Evolutionary conservation across 1,140 invertebrate genomes (phyloP).

Genomic region (Calephelis virginiensis): DNA sequence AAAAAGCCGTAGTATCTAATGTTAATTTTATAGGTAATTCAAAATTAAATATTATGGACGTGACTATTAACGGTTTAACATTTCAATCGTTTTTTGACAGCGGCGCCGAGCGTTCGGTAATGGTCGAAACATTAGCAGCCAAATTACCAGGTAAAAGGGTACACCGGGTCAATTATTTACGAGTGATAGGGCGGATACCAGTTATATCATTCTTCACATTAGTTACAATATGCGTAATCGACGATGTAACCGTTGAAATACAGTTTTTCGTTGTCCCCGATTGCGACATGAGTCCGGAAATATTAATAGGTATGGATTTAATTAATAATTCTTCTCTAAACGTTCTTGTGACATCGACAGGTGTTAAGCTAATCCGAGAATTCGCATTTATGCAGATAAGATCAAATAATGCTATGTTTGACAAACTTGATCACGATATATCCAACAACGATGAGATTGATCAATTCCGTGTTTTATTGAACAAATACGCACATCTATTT

Average conservation of each 20-base stretch:
- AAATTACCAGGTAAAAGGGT: constrained; percentile 31
- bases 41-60: constrained; percentile 22
- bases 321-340: constrained; percentile 28
- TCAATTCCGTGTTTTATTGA: constrained; percentile 25
- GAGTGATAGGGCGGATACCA: constrained; percentile 31
- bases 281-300: constrained; percentile 31
- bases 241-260: constrained; percentile 29
- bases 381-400: constrained; percentile 1
- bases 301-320: constrained; percentile 37
- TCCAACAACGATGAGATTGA: constrained; percentile 23
- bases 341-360: constrained; percentile 25
- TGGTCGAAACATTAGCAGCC: constrained; percentile 24
- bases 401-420: background rate
- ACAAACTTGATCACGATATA: constrained; percentile 20
- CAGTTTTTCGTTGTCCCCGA: constrained; percentile 35
- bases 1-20: constrained; percentile 26
- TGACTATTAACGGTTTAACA: constrained; percentile 23
- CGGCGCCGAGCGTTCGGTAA: constrained; percentile 36
- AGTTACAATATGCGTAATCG: constrained; percentile 30
- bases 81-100: constrained; percentile 38
- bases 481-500: constrained; percentile 35
- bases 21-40: constrained; percentile 28
- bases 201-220: constrained; percentile 29
- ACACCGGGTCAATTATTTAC: constrained; percentile 31
- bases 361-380: constrained; percentile 29